Conservation (phyloP, 1,140 invertebrate genomes). For the Meloidogyne chitwoodi region DNA sequence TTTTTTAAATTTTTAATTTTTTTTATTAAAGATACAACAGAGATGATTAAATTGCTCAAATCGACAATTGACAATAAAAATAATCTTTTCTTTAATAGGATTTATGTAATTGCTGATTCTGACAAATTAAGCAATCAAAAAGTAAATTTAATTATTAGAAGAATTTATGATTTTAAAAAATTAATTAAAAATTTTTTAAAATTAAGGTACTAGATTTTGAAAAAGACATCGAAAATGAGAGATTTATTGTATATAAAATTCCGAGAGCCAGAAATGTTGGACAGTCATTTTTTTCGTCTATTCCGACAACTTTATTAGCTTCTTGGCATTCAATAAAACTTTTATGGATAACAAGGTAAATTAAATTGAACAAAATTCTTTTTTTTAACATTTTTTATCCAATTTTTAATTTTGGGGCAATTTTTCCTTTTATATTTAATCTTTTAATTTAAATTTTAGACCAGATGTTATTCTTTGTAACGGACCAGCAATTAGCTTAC, state of each 20-base stretch:
- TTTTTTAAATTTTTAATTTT: background rate
- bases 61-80: conserved; percentile 43
- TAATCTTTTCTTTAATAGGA: conserved; percentile 23
- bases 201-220: conserved; percentile 30
- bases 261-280: conserved; percentile 79
- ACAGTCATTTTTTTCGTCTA: conserved; percentile 73
- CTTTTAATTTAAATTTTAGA: conserved; percentile 20
- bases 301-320: background rate
- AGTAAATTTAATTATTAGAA: background rate
- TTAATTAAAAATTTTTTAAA: conserved; percentile 8
- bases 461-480: conserved; percentile 73
- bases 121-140: conserved; percentile 45
- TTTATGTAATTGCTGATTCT: conserved; percentile 72
- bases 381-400: no score
- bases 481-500: conserved; percentile 90
- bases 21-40: conserved; percentile 69
- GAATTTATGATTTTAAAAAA: no score
- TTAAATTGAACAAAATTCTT: no score
- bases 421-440: no score
- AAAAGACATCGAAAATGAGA: conserved; percentile 35
- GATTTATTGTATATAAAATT: conserved; percentile 67
- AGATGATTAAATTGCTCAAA: conserved; percentile 74
- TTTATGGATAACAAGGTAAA: conserved; percentile 13
- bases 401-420: no score
- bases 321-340: conserved; percentile 6